Conservation (phyloP, 1,140 invertebrate genomes). For the Musca vetustissima region DNA sequence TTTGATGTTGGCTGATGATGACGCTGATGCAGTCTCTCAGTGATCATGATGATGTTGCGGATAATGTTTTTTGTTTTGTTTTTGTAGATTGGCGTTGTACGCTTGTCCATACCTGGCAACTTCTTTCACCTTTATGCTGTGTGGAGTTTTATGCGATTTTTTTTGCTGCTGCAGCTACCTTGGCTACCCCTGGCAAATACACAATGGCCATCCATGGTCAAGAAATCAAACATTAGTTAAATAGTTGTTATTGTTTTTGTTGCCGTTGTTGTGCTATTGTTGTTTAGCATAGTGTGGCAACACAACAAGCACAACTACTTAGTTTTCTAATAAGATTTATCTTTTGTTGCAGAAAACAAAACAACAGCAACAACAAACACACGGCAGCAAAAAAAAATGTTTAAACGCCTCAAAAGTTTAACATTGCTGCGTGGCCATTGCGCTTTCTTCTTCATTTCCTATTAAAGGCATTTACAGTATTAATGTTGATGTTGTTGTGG, state of each 20-base stretch:
- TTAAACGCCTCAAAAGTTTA: background rate
- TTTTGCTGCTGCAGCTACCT: too few species aligned
- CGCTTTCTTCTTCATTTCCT: too few species aligned
- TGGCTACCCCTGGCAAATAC: too few species aligned
- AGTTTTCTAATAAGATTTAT: background rate
- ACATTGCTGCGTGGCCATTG: too few species aligned
- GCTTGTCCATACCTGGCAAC: background rate
- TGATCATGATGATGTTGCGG: conserved; percentile 8
- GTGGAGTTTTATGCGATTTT: background rate
- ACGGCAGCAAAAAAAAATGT: background rate
- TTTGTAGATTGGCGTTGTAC: background rate
- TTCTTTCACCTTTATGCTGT: conserved; percentile 1
- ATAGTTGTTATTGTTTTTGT: conserved; percentile 12
- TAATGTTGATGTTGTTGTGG: background rate
- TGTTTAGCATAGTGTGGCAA: too few species aligned
- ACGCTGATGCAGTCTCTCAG: background rate
- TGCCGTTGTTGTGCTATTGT: background rate
- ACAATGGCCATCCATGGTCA: too few species aligned
- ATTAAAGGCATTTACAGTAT: background rate
- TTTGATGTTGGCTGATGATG: background rate
- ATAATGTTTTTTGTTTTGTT: conserved; percentile 20
- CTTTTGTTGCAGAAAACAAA: background rate
- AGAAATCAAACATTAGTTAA: conserved; percentile 20
- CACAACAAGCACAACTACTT: too few species aligned
- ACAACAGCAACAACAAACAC: background rate